These are phyloP conservation scores for Perccottus glenii DNA, from an alignment of 2,113 vertebrate genomes.

Conservation along the genomic window DNA sequence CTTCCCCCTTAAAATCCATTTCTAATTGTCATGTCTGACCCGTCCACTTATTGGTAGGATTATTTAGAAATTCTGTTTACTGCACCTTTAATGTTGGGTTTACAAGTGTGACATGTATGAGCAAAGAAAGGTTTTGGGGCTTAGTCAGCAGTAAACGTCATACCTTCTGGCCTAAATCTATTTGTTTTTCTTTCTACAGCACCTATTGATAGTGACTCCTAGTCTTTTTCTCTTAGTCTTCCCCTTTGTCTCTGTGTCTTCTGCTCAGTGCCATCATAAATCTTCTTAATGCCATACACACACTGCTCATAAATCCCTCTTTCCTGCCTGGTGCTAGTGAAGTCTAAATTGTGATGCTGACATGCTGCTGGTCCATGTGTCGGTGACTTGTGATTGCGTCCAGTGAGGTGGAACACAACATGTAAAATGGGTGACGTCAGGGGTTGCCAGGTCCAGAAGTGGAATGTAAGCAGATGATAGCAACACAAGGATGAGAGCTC, in stretches of 20 bases:
- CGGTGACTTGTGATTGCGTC: constrained; percentile 69
- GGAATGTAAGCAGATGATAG: constrained; percentile 24
- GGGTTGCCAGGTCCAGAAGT: constrained; percentile 21
- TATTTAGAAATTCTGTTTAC: too few relatives aligned
- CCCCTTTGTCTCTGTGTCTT: constrained; percentile 41
- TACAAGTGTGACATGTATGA: too few relatives aligned
- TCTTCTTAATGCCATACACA: constrained; percentile 55
- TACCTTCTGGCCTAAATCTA: background rate
- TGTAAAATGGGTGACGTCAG: constrained; percentile 28
- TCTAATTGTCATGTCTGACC: too few relatives aligned
- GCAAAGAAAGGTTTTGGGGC: too few relatives aligned
- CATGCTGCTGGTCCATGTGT: constrained; percentile 58
- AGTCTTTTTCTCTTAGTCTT: constrained; percentile 29
- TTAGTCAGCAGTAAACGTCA: too few relatives aligned
- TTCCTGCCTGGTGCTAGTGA: constrained; percentile 13
- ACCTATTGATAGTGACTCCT: constrained; percentile 31
- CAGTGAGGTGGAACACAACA: constrained; percentile 48
- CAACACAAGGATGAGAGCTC: constrained; percentile 3
- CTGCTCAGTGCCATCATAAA: constrained; percentile 45
- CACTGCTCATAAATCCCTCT: constrained; percentile 9
- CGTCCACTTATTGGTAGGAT: too few relatives aligned
- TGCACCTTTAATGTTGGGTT: too few relatives aligned
- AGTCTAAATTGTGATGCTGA: constrained; percentile 52
- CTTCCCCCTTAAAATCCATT: too few relatives aligned
- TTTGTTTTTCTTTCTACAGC: background rate